phyloP scores from a whole-genome alignment of 2,888 invertebrate species.

The Lasioglossum oenotherae region DNA sequence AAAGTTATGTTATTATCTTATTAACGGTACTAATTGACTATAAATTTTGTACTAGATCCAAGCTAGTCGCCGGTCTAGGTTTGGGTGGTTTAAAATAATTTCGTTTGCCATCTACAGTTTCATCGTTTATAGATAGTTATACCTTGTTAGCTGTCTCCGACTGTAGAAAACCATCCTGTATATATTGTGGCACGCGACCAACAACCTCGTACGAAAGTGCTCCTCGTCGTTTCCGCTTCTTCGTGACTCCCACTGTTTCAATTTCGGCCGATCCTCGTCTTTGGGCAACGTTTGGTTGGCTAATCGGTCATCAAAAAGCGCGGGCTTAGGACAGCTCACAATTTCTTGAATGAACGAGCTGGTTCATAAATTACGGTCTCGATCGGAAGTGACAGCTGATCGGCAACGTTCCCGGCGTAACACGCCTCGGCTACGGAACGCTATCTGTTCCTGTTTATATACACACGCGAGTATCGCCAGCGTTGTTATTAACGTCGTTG shows the following conservation, averaged over 20 bases:
- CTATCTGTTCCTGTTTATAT: conserved; percentile 26
- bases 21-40: neutral
- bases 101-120: neutral
- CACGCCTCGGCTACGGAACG: conserved; percentile 27
- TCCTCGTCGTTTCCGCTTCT: neutral
- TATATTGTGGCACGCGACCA: neutral
- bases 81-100: neutral
- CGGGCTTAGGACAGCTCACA: conserved; percentile 6
- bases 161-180: neutral
- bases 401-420: conserved; percentile 29
- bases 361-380: conserved; percentile 38
- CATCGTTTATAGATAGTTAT: neutral
- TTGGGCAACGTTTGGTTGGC: neutral
- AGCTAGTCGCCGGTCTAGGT: neutral
- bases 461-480: neutral
- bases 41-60: neutral
- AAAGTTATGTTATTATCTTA: neutral
- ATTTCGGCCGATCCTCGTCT: neutral
- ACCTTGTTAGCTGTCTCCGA: neutral
- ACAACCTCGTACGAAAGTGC: neutral
- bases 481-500: conserved; percentile 38
- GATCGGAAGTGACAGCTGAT: conserved; percentile 42
- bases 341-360: conserved; percentile 56
- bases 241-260: neutral
- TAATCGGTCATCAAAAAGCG: conserved; percentile 37